phyloP scores from a whole-genome alignment of 2,797 vertebrate species.

The Podarcis siculus region DNA sequence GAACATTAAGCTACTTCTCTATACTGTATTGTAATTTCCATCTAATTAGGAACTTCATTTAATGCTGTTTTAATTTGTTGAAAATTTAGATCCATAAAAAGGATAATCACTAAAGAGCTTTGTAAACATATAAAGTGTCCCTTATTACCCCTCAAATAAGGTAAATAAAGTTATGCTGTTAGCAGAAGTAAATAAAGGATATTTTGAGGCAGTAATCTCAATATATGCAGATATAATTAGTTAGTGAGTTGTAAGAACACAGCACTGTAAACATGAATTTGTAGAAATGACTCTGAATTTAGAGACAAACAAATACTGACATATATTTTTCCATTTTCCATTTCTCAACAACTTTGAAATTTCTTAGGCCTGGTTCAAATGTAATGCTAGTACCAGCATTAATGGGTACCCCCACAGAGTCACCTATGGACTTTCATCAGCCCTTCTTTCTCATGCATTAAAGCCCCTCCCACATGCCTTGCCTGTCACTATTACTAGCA shows the following conservation, averaged over 20 bases:
- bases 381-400: not conserved
- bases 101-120: slow-evolving; percentile 6
- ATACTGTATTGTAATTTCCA: slow-evolving; percentile 36
- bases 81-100: slow-evolving; percentile 31
- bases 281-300: slow-evolving; percentile 5
- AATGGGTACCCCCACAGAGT: not conserved
- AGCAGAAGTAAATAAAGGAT: not conserved
- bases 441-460: not conserved
- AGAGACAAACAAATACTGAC: not conserved
- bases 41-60: slow-evolving; percentile 1
- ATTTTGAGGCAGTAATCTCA: slow-evolving; percentile 21
- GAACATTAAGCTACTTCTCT: not conserved
- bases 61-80: slow-evolving; percentile 30
- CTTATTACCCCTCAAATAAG: slow-evolving; percentile 38
- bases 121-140: not conserved
- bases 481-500: not conserved
- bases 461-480: no score
- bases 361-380: not conserved
- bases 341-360: not conserved
- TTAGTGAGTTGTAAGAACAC: not conserved
- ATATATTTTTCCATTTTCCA: not conserved
- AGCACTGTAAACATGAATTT: not conserved
- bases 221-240: slow-evolving; percentile 21
- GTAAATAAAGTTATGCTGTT: slow-evolving; percentile 20
- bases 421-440: not conserved